These are phyloP conservation scores for Engraulis encrasicolus DNA, from an alignment of 2,113 vertebrate genomes.

Conservation along the genomic window DNA sequence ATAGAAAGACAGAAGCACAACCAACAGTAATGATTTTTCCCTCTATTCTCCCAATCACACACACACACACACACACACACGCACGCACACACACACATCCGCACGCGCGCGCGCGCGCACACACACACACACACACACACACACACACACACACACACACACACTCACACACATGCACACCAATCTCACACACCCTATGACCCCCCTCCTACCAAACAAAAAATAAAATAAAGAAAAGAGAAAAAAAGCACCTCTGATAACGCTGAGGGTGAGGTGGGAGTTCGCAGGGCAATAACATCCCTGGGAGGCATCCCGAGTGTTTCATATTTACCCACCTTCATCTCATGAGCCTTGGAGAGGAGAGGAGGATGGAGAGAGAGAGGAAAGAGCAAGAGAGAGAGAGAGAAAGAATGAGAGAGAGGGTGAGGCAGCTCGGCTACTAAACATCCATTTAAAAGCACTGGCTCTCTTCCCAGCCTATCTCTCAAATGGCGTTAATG, in stretches of 20 bases:
- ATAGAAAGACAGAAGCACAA: neutral
- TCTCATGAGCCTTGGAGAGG: constrained; percentile 21
- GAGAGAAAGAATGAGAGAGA: neutral
- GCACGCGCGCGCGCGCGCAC: neutral
- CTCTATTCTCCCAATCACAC: neutral
- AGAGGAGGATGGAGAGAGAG: neutral
- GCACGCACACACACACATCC: neutral
- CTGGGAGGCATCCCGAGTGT: constrained; percentile 27
- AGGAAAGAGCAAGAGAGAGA: neutral
- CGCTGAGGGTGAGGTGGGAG: neutral
- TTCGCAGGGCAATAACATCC: neutral
- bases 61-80: neutral
- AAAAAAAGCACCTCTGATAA: neutral
- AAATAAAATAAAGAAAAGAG: neutral
- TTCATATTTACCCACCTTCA: constrained; percentile 41
- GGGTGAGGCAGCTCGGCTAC: constrained; percentile 65
- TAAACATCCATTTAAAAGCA: constrained; percentile 68
- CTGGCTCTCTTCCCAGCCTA: constrained; percentile 69
- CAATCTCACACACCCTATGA: too few species aligned
- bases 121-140: neutral
- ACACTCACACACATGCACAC: constrained; percentile 21
- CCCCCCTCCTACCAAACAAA: neutral
- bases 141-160: constrained; percentile 2
- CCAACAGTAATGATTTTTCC: neutral
- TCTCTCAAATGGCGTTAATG: constrained; percentile 68